Evolutionary conservation across 2,888 invertebrate species (phyloP), one percentile per base, ranked within the genome.

Genomic region (Cylindroiulus punctatus): DNA sequence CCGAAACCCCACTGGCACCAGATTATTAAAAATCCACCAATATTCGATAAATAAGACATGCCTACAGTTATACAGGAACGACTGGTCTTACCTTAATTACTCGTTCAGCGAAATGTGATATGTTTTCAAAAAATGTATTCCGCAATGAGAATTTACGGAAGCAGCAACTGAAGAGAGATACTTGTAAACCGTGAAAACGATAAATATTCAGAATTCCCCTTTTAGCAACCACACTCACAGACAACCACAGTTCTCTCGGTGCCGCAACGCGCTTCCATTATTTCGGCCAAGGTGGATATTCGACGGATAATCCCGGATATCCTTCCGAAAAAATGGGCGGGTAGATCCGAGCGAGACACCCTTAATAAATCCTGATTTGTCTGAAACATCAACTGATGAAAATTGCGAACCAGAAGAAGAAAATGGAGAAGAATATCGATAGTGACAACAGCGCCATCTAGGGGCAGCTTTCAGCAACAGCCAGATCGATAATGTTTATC

Each of bases 391-490:
- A 26, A 65, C 65, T 65, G 65, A 65, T 22, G 65, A 65, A 65
- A 65, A 65, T 65, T 65, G 65, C 65, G 12, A 26, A 12, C 65
- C 65, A 65, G 65, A 65, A 65, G 65, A 22, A 65, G 65, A 65
- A 65, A 65, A 65, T 65, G 65, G 65, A 65, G 65, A 26, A 65
- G 65, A 65, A 65, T 65, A 65, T 65, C 65, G 65, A 65, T 65
- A 65, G 65, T 65, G 65, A 65, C 26, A 26, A 4, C 12, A 5
- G 1, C 65, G 65, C 26, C 65, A 65, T 26, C 65, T 65, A 65
- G 65, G 26, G 65, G 4, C 65, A 4, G 65, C 1, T 26, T 65
- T 65, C 7, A n/a, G 65, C 65, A 65, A 8, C 65, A 10, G 4
- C 26, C 26, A 4, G 65, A 65, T 65, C 65, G 26, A 65, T 65